A percentile compares a stretch with the other conserved stretches of the same genome.
phyloP scores from a whole-genome alignment of 2,888 invertebrate species.

The Acanthosoma haemorrhoidale region DNA sequence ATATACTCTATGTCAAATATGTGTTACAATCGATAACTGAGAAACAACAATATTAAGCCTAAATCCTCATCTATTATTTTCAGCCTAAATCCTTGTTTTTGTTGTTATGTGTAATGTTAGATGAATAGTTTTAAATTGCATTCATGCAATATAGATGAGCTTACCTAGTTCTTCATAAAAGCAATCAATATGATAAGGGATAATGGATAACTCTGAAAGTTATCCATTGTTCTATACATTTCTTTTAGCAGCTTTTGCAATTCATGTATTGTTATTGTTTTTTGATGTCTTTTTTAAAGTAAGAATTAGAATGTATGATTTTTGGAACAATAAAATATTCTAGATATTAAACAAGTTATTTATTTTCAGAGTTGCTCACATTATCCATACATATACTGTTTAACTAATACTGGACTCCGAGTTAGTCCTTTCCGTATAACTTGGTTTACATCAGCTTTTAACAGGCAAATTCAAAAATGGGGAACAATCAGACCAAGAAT shows the following conservation, averaged over 20 bases:
- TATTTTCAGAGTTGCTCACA: slow-evolving; percentile 70
- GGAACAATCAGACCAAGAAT: slow-evolving; percentile 59
- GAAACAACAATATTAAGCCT: too few relatives aligned
- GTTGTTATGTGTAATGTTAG: too few relatives aligned
- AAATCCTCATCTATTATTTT: too few relatives aligned
- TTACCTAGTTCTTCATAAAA: too few relatives aligned
- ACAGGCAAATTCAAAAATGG: slow-evolving; percentile 68
- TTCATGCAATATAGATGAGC: too few relatives aligned
- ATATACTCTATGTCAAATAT: too few relatives aligned
- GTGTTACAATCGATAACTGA: too few relatives aligned
- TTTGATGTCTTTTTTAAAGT: slow-evolving; percentile 82
- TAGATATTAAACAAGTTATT: background rate
- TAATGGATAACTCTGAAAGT: slow-evolving; percentile 46
- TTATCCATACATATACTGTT: slow-evolving; percentile 71
- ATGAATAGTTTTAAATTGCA: too few relatives aligned
- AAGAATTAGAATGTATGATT: slow-evolving; percentile 40
- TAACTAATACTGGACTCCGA: slow-evolving; percentile 69
- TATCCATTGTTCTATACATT: slow-evolving; percentile 51
- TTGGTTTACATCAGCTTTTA: slow-evolving; percentile 75
- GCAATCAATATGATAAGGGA: slow-evolving; percentile 30
- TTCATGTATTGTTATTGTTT: slow-evolving; percentile 67
- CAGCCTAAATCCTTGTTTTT: too few relatives aligned
- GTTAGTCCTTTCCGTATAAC: slow-evolving; percentile 65
- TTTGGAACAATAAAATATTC: background rate
- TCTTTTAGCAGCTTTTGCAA: slow-evolving; percentile 55